Conservation (phyloP, 2,888 invertebrate species). For the Calameuta idolon region DNA sequence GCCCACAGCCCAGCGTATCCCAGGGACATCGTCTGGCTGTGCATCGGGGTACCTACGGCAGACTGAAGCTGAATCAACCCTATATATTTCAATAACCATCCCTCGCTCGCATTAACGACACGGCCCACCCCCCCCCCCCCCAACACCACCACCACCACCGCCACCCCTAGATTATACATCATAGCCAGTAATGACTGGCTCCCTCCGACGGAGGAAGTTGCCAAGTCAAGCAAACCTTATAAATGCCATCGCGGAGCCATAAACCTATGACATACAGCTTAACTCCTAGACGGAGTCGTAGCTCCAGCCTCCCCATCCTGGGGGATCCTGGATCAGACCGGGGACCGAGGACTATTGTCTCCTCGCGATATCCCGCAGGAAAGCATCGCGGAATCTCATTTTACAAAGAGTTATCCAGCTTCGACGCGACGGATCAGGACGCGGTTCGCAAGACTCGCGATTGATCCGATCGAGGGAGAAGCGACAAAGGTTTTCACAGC, state of each 20-base stretch:
- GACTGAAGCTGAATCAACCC: conserved; percentile 35
- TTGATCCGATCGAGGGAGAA: too few relatives aligned
- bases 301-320: not conserved
- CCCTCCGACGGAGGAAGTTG: conserved; percentile 30
- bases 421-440: too few relatives aligned
- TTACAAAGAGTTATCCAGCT: not conserved
- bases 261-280: conserved; percentile 50
- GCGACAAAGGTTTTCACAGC: too few relatives aligned
- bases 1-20: too few relatives aligned
- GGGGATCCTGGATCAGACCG: not conserved
- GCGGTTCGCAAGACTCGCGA: too few relatives aligned
- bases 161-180: conserved; percentile 42
- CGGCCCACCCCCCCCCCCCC: not conserved
- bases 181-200: conserved; percentile 52
- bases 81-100: conserved; percentile 27
- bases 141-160: too few relatives aligned
- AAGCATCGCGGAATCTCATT: not conserved
- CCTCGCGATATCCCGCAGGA: not conserved
- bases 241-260: conserved; percentile 54
- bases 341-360: not conserved
- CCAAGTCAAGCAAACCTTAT: conserved; percentile 48
- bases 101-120: conserved; percentile 23
- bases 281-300: too few relatives aligned
- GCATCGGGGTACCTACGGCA: too few relatives aligned
- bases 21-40: too few relatives aligned